Evolutionary conservation across 2,797 vertebrate genomes (phyloP).

Genomic region (Rhynchonycteris naso): DNA sequence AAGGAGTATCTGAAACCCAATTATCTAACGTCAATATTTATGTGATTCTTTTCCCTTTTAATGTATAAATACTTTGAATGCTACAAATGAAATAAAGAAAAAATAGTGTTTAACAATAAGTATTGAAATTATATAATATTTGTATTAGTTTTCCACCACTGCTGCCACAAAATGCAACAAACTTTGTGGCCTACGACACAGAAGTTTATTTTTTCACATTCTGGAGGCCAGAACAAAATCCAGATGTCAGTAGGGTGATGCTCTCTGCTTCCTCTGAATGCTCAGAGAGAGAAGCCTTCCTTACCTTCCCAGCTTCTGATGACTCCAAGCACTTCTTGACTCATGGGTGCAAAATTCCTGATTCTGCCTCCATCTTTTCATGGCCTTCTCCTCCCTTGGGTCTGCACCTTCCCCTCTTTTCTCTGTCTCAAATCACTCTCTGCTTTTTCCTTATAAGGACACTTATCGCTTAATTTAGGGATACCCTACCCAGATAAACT

Average conservation of each 20-base stretch:
- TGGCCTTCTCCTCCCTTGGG: not conserved
- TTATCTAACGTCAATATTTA: conserved; percentile 7
- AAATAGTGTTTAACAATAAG: not conserved
- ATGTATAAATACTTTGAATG: conserved; percentile 5
- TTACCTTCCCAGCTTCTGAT: not conserved
- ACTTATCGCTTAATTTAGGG: not conserved
- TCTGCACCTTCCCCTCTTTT: not conserved
- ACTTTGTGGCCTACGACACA: not conserved
- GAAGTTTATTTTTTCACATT: conserved; percentile 6
- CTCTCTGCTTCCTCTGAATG: not conserved
- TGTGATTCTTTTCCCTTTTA: not conserved
- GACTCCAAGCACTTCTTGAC: not conserved
- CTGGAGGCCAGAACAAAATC: not conserved
- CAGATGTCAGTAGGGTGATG: not conserved
- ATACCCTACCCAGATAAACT: not conserved
- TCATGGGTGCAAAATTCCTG: not conserved
- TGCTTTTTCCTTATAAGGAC: not conserved
- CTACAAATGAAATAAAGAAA: conserved; percentile 35
- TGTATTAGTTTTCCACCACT: not conserved
- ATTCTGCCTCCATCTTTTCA: not conserved
- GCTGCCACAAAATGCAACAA: not conserved
- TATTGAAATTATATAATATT: not conserved
- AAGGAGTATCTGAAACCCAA: conserved; percentile 21
- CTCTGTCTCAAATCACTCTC: not conserved
- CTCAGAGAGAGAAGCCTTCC: not conserved